Base-by-base conservation (phyloP, 2,113 vertebrate species). In the Falco punctatus region DNA sequence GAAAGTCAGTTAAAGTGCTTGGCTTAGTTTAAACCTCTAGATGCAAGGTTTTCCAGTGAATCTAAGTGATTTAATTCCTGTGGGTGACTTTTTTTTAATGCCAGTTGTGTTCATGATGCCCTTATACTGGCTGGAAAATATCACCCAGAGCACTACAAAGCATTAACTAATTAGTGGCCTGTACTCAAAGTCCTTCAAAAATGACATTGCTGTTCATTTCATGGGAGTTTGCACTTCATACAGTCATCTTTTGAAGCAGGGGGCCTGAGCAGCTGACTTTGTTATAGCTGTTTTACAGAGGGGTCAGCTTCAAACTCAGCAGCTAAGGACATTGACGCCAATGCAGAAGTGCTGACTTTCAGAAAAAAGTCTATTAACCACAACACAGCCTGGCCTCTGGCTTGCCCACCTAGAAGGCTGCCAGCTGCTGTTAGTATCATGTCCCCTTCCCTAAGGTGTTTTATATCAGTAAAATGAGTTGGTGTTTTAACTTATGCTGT, bases 321-420 rank as follows among this genome's bases (percentile, higher is more conserved):
- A 28, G 18, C 38, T 54, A 15, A 65, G 44, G 49, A 24, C n/a
- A 30, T 4, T 0, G 1, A 62, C 9, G 10, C 54, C 0, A 2
- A 27, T 1, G 8, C 64, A 35, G 22, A 52, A 88, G 35, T 21
- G 81, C 75, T 81, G 79, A 62, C 64, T 51, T 27, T 15, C 7
- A 72, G 51, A 57, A n/a, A 40, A 24, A 5, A 8, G 9, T 49
- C 42, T 21, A 2, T 65, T 55, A 82, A 66, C 61, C 40, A 5
- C 72, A 71, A 12, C 51, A 6, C 10, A 38, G 52, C 35, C 30
- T 11, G 28, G 16, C 57, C 73, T 40, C 23, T 79, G 86, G 40
- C 52, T 79, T 2, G 8, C 87, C 49, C 1, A 4, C 83, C 46
- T 40, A 12, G 11, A 44, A 59, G 52, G 40, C 65, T 70, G 52